These are phyloP conservation scores for Hypocryptadius cinnamomeus DNA, from an alignment of 2,113 vertebrate genomes.

Conservation along the genomic window DNA sequence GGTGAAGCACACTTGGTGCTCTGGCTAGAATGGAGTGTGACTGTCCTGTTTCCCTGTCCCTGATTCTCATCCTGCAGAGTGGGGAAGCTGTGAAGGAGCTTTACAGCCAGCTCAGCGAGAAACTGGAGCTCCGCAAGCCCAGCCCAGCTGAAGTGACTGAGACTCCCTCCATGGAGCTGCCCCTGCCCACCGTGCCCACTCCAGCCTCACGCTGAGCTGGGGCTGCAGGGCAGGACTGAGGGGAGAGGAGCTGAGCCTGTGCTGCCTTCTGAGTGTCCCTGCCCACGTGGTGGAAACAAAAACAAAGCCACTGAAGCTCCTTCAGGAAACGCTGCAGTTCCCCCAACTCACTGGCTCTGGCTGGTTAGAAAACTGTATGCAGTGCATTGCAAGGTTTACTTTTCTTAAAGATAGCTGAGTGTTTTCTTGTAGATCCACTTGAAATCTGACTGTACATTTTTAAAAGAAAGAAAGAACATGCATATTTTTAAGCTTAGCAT, in stretches of 20 bases:
- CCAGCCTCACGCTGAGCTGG: conserved; percentile 56
- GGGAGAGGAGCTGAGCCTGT: not conserved
- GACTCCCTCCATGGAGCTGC: conserved; percentile 81
- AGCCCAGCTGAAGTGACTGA: conserved; percentile 77
- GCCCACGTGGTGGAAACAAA: not conserved
- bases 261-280: not conserved
- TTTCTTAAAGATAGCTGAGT: not conserved
- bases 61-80: conserved; percentile 65
- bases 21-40: not conserved
- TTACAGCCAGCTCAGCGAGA: conserved; percentile 81
- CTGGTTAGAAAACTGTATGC: not conserved
- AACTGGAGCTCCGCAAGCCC: conserved; percentile 81
- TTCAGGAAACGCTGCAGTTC: not conserved
- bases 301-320: not conserved
- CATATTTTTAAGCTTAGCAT: conserved; percentile 12
- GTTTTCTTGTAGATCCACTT: not conserved
- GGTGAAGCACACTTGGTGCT: not conserved
- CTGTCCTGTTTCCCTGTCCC: not conserved
- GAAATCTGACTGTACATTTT: not conserved
- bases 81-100: conserved; percentile 91
- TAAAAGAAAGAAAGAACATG: not conserved
- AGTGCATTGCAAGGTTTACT: conserved; percentile 1
- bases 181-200: conserved; percentile 77
- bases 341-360: not conserved
- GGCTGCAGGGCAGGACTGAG: not conserved